These are phyloP conservation scores for Lepus oiostolus DNA, from an alignment of 2,797 vertebrate species.

Conservation along the genomic window DNA sequence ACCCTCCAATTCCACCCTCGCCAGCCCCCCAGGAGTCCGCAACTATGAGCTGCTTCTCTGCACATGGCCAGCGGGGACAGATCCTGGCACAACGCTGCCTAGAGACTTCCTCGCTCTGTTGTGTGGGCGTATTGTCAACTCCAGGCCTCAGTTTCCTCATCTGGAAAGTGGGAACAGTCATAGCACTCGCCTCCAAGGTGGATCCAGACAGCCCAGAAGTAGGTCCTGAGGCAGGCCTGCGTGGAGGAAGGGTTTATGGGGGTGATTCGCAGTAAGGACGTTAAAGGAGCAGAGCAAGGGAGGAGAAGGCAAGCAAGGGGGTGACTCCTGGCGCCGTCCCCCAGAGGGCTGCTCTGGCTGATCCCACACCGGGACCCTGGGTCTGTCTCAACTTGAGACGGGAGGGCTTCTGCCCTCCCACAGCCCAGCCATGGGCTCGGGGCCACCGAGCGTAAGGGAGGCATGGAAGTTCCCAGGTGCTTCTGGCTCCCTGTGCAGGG, in stretches of 20 bases:
- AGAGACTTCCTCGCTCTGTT: neutral
- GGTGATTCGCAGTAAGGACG: neutral
- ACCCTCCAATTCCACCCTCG: neutral
- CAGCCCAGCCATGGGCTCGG: neutral
- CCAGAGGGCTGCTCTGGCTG: neutral
- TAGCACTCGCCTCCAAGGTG: neutral
- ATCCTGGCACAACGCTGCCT: neutral
- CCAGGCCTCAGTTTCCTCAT: neutral
- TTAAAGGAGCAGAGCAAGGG: neutral
- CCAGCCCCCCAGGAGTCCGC: too few relatives aligned
- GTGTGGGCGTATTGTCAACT: neutral
- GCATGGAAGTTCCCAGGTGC: neutral
- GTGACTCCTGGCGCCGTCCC: rapidly evolving
- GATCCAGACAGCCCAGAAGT: neutral
- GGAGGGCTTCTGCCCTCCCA: neutral
- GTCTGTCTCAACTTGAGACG: neutral
- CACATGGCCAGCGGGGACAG: neutral
- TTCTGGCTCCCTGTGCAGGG: neutral
- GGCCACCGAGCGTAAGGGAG: neutral
- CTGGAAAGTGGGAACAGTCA: neutral
- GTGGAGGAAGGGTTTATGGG: neutral
- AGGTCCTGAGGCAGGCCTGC: neutral
- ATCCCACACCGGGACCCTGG: too few relatives aligned
- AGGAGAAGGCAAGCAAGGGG: neutral
- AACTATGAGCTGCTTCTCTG: neutral